Conservation (phyloP, 2,113 vertebrate species). For the Pseudopodoces humilis region DNA sequence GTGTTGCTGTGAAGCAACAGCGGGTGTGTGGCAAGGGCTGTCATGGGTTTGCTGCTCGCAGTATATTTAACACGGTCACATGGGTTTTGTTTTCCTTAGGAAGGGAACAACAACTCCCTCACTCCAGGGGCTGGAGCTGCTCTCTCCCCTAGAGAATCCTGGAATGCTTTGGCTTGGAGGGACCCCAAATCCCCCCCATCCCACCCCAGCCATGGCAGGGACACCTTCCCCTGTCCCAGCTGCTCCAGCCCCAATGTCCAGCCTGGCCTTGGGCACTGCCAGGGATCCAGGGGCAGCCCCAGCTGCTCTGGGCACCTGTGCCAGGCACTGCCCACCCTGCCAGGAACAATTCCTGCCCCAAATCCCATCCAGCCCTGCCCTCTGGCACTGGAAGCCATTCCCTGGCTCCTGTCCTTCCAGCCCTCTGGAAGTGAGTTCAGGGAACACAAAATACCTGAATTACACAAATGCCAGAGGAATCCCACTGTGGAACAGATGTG, state of each 20-base stretch:
- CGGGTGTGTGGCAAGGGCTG: background rate
- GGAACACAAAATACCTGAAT: background rate
- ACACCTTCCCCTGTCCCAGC: too few relatives aligned
- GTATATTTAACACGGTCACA: slow-evolving; percentile 7
- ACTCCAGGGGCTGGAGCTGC: accelerated
- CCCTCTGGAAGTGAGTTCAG: background rate
- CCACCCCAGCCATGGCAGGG: too few relatives aligned
- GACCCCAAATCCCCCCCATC: too few relatives aligned
- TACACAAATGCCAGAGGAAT: accelerated
- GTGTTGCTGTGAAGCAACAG: background rate
- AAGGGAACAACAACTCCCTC: background rate
- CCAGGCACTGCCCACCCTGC: background rate
- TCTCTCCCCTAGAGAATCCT: background rate
- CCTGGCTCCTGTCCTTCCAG: background rate
- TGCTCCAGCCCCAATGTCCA: too few relatives aligned
- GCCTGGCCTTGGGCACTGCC: too few relatives aligned
- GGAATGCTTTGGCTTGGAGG: background rate
- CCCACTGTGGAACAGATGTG: accelerated
- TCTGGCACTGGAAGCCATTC: background rate
- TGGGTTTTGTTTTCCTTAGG: background rate
- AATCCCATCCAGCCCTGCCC: too few relatives aligned
- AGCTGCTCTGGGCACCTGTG: too few relatives aligned
- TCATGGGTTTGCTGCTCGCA: background rate
- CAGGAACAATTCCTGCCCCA: background rate
- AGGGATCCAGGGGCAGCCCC: too few relatives aligned